Percentiles rank a stretch among this genome's conserved stretches.
Evolutionary conservation across 1,140 invertebrate genomes (phyloP).

Genomic region (Adelges cooleyi): DNA sequence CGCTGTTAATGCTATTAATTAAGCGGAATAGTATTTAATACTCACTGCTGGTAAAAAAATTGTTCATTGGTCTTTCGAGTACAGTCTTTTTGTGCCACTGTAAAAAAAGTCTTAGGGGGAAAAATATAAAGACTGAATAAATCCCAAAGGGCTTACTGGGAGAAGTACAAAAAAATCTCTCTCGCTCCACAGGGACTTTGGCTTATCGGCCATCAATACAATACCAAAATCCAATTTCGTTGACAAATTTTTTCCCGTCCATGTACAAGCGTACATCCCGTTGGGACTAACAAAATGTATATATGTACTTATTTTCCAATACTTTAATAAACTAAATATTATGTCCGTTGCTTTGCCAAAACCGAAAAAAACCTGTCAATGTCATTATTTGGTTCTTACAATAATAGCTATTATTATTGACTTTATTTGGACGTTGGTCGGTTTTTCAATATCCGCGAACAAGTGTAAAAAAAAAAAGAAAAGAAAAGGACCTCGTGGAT

Average conservation of each 20-base stretch:
- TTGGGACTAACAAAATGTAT: not conserved
- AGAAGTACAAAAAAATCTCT: not conserved
- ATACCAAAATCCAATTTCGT: constrained; percentile 22
- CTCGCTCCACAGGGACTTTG: not conserved
- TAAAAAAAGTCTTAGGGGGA: not conserved
- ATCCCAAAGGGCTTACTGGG: not conserved
- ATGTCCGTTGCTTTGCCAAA: too few species aligned
- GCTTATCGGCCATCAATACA: constrained; percentile 17
- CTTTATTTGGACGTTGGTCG: too few species aligned
- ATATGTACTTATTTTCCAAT: not conserved
- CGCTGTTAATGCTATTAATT: too few species aligned
- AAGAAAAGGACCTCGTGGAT: too few species aligned
- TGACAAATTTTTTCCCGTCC: not conserved
- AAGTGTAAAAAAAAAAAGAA: too few species aligned
- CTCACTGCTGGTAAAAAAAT: too few species aligned
- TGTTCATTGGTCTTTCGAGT: too few species aligned
- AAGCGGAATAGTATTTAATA: too few species aligned
- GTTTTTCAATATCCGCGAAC: too few species aligned
- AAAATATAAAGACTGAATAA: not conserved
- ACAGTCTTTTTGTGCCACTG: not conserved
- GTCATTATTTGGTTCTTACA: too few species aligned
- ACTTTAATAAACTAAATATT: not conserved
- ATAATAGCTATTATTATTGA: too few species aligned
- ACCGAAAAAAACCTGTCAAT: too few species aligned
- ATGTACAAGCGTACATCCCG: not conserved